Evolutionary conservation across 23 tunicate genomes (phyloP).

Genomic region (Trididemnum nubilum): DNA sequence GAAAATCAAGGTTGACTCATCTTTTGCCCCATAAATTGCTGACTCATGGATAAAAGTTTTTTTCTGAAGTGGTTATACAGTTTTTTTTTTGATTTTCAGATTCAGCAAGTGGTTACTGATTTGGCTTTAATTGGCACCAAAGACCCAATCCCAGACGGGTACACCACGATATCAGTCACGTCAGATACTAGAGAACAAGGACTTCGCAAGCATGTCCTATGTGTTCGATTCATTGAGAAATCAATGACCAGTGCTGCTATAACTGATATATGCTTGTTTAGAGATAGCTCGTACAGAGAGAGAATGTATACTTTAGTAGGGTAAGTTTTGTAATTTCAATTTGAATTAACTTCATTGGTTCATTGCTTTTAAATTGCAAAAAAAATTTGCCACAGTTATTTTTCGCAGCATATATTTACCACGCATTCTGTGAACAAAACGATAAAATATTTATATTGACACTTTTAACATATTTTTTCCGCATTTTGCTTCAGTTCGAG

Average conservation of each 20-base stretch:
- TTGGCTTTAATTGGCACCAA: constrained; percentile 64
- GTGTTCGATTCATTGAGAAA: constrained; percentile 43
- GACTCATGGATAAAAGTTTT: no score
- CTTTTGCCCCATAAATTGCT: no score
- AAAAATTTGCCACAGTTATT: neutral
- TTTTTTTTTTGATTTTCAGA: constrained; percentile 25
- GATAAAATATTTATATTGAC: no score
- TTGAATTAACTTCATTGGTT: neutral
- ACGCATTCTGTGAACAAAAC: no score
- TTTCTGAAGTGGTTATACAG: no score
- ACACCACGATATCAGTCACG: constrained; percentile 60
- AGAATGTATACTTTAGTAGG: constrained; percentile 66
- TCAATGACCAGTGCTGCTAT: constrained; percentile 57
- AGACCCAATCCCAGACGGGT: constrained; percentile 73
- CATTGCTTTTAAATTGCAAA: no score
- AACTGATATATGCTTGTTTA: constrained; percentile 41
- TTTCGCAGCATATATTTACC: neutral
- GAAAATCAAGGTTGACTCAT: no score
- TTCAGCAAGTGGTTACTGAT: constrained; percentile 69
- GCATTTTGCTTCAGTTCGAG: no score
- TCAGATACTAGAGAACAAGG: constrained; percentile 81
- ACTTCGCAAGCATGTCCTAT: constrained; percentile 63
- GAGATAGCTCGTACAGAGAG: constrained; percentile 33
- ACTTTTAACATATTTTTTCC: no score
- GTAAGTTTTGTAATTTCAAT: constrained; percentile 42